A percentile compares a stretch with the other conserved stretches of the same genome.
phyloP scores from a whole-genome alignment of 2,797 vertebrate species.

The Crypturellus tataupa region DNA sequence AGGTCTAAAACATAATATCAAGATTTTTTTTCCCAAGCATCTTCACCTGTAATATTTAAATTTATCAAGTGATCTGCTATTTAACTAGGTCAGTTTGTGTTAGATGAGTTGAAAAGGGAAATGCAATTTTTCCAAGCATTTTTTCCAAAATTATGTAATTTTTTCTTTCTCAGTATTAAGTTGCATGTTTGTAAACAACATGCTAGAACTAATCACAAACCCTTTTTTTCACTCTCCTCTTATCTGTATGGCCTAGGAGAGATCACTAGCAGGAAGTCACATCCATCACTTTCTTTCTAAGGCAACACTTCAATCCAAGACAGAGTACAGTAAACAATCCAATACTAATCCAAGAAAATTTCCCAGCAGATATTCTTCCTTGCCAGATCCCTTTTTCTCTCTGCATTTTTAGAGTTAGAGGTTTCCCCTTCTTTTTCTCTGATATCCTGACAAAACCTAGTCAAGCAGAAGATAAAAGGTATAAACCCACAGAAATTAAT shows the following conservation, averaged over 20 bases:
- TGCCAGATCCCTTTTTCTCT: neutral
- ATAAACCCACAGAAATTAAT: neutral
- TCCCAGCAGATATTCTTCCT: neutral
- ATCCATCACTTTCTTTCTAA: neutral
- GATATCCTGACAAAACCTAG: neutral
- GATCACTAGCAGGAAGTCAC: neutral
- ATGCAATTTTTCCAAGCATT: accelerated
- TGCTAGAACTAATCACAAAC: neutral
- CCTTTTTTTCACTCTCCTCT: neutral
- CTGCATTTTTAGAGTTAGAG: neutral
- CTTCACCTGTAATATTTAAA: neutral
- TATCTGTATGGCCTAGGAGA: neutral
- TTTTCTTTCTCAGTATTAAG: neutral
- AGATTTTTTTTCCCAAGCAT: neutral
- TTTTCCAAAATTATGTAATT: neutral
- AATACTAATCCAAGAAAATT: neutral
- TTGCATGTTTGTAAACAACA: neutral
- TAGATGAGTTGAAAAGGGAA: neutral
- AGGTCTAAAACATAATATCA: neutral
- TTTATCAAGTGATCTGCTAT: neutral
- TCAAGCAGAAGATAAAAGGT: neutral
- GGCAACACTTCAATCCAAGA: neutral
- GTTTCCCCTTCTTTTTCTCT: neutral
- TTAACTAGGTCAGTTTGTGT: neutral
- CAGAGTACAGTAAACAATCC: neutral